Evolutionary conservation across 2,113 vertebrate species (phyloP), one percentile per base, ranked within the genome.

Genomic region (Ondatra zibethicus): DNA sequence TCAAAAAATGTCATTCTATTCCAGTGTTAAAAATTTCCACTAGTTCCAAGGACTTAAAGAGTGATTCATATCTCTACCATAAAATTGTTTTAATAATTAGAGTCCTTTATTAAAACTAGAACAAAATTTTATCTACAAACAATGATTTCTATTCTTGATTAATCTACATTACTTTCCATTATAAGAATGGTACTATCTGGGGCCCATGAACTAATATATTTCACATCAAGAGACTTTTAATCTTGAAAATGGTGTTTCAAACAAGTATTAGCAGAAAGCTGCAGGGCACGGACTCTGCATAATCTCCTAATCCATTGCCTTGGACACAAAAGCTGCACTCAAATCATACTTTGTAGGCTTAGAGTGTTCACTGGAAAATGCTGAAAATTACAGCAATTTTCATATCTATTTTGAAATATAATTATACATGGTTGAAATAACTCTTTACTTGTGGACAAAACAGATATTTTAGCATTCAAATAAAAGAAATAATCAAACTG

Each of bases 241-340:
- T 94, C 89, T 93, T 96, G 23, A 73, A 94, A 97, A 92, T 89
- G 29, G 77, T 39, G 13, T 95, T 96, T 87, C 7, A 93, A 91
- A 89, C 72, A 93, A 58, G 21, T 68, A 75, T 9, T 66, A 66
- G 82, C 87, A 96, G 76, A 98, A 97, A 97, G 33, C 45, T 94
- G 95, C 23, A 21, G 87, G 95, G 92, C 88, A 13, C 29, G 90
- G 25, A 47, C 33, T 96, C 52, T 52, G 55, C 68, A 82, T 92
- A 95, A 95, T 93, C 93, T 86, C 50, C 2, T 82, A 94, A 92
- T 86, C 29, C 88, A 92, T 14, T 81, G 70, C 0, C 9, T 92
- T 58, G 95, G 31, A 92, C 63, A 47, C 50, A 92, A 45, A 89
- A 68, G 33, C 88, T 0, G 27, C 91, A 94, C 65, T 88, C 76